Evolutionary conservation across 1,140 invertebrate species (phyloP), one percentile per base, ranked within the genome.

Genomic region (Drosophila lacteicornis): DNA sequence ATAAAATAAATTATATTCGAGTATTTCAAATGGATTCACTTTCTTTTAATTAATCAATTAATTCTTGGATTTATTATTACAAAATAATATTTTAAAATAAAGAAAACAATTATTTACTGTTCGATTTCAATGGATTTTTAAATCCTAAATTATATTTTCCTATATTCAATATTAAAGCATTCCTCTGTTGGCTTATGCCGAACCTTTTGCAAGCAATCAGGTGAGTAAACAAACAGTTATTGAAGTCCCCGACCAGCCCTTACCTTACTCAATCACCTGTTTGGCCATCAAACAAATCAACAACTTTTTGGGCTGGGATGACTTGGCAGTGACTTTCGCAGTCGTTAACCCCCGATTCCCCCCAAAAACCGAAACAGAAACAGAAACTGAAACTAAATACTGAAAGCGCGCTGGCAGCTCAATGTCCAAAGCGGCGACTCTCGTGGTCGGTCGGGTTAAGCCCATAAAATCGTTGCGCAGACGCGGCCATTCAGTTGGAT

Each of bases 381-480:
- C 60, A 8, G 13, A 65, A 63, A 53, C 30, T 43, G 46, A 49
- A 68, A 66, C 62, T 62, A 45, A 62, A 69, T 40, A 30, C 61
- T 47, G 46, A 68, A 68, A 68, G 27, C 43, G 58, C 43, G 36
- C 25, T 71, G 59, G 38, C 40, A 27, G 66, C 69, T 73, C 69
- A 73, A 71, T 73, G 69, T 73, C 66, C 70, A 71, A 71, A 71
- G 50, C 67, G 43, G 30, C 43, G 53, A 19, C 61, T 33, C 63
- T 59, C 63, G 58, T 36, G 45, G 45, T 51, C 51, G 49, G 70
- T 30, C 65, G 50, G 75, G 70, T 84, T 85, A 84, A 80, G 65
- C 60, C 82, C 73, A 81, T 84, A 84, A 80, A 88, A 88, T 71
- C 67, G 83, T 91, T 91, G 87, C 87, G 87, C 83, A 84, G 80